Base-by-base conservation (phyloP, 2,888 invertebrate species). In the Venustoraphidia nigricollis region DNA sequence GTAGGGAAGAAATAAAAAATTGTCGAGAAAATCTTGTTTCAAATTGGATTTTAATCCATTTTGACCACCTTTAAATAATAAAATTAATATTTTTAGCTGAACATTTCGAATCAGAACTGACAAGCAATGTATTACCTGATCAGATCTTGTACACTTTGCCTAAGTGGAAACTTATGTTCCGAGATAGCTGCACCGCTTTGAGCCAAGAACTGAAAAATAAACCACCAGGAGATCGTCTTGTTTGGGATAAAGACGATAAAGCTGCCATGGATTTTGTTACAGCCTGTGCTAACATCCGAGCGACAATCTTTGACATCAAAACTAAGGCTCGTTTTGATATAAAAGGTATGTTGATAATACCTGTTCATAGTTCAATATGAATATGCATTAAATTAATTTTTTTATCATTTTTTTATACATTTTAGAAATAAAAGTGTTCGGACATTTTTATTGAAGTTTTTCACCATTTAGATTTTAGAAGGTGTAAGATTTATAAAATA, bases 201-300 rank as follows among this genome's bases (percentile, higher is more conserved):
- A 81, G 78, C 59, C 65, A 67, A 41, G 72, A 75, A 3, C 67
- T 84, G 47, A 64, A 69, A 42, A 67, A 71, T 11, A 67, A 77
- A 36, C 64, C 71, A 1, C 71, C 65, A 2, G 76, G 72, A 2
- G 82, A 82, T 58, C 81, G 83, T 62, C 72, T 98, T 9, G 80
- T 90, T 47, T 98, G 97, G 97, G 97, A 98, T 66, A 98, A 98
- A 70, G 98, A 98, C 65, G 94, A 97, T 60, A 82, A 83, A 59
- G 70, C 77, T 50, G 83, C 87, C 0, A 89, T 97, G 90, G 87
- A 97, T 66, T 99, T 99, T 68, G 97, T 98, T 2, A 86, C 94
- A 0, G 82, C 93, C 0, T 91, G 93, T 64, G 85, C 97, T 1
- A 98, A 98, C 65, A 81, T 99, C 48, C 77, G 98, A 40, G 83